Base-by-base conservation (phyloP, 2,797 vertebrate species). In the Scyliorhinus canicula region DNA sequence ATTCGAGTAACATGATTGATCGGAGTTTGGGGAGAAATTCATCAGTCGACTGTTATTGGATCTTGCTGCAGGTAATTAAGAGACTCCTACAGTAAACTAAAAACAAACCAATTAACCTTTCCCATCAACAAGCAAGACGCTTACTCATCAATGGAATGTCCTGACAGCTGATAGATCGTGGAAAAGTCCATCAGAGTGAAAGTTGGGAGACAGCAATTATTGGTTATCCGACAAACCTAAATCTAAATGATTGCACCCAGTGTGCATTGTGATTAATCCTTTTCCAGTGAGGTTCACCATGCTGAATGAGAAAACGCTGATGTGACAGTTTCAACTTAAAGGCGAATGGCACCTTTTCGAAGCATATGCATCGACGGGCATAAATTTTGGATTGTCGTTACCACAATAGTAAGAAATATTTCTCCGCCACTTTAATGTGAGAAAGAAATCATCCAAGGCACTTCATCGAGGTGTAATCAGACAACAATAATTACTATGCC, bases 171-270 rank as follows among this genome's bases (percentile, higher is more conserved):
- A 94, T 94, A 50, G 50, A 94, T 94, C 47, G 16, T 6, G 47
- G 93, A 52, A 94, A 94, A 94, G 93, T 94, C 93, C 47, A 74
- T 71, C 28, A 74, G 44, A 71, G 47, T 74, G 93, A 74, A 50
- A 74, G 47, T 52, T 71, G 44, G 93, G 50, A 55, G 93, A 94
- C 31, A 94, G 93, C 67, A 94, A 55, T 94, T 94, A 94, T 93
- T 52, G 65, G 93, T 93, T 71, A 52, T 74, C 47, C 28, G 71
- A 74, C 44, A 71, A 52, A 71, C 50, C 28, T 94, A 55, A 52
- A 94, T 74, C 16, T 16, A 19, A 44, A 40, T 71, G 26, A 52
- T 26, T 50, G 31, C 35, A 71, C 65, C 93, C 63, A 71, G 31
- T 93, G 26, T 21, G 28, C 93, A 71, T 47, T 69, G 65, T 47